Evolutionary conservation across 2,888 invertebrate genomes (phyloP).

Genomic region (Drosophila kanekoi): DNA sequence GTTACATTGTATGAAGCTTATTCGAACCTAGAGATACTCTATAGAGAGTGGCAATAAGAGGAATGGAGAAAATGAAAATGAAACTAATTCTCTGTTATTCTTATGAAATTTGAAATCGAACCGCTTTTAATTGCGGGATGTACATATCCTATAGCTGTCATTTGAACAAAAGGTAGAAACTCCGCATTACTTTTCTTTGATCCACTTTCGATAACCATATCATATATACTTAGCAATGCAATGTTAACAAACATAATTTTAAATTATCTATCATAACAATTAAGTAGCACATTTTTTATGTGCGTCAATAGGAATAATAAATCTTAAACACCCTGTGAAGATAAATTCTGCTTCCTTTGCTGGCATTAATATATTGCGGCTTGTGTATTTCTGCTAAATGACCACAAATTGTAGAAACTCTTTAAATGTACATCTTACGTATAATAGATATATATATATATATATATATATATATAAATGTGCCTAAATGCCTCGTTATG

Average conservation of each 20-base stretch:
- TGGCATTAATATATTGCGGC: neutral
- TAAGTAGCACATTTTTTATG: no score
- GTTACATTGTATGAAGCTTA: neutral
- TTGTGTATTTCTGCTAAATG: neutral
- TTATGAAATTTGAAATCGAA: neutral
- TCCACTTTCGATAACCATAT: no score
- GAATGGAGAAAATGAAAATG: neutral
- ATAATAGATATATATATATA: conserved; percentile 2
- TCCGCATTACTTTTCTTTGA: no score
- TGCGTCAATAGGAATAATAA: no score
- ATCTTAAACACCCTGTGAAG: no score
- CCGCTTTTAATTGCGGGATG: no score
- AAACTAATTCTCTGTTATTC: neutral
- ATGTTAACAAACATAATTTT: no score
- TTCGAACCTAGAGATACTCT: conserved; percentile 23
- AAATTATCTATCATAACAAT: no score
- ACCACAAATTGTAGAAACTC: conserved; percentile 10
- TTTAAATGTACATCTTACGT: conserved; percentile 12
- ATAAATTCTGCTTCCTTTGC: no score
- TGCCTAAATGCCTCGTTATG: conserved; percentile 30
- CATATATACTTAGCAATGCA: no score
- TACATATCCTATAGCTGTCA: no score
- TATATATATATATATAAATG: neutral
- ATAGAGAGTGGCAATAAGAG: neutral
- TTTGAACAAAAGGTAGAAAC: no score